Evolutionary conservation across 2,797 vertebrate species (phyloP), one percentile per base, ranked within the genome.

Genomic region (Miichthys miiuy): DNA sequence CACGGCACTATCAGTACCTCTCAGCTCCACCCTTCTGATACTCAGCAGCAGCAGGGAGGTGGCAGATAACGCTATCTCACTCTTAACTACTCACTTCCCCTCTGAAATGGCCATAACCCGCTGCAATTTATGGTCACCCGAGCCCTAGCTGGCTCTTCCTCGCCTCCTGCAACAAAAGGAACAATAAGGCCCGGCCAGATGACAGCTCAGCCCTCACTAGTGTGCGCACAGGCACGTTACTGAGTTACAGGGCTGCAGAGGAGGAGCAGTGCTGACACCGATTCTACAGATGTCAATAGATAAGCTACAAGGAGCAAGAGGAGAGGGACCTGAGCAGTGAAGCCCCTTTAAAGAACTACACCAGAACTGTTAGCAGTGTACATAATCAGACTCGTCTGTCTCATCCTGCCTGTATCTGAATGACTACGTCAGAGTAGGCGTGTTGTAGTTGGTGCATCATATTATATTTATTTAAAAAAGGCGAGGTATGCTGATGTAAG

Each of bases 61-160:
- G 68, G 61, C 60, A 90, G 87, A 94, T 92, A 92, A 88, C 18
- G 20, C 80, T 83, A 75, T 84, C 75, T 81, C 60, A 70, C 72
- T 78, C 67, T 46, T 85, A 88, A 87, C 85, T 81, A 85, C 79
- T 79, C 63, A 80, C 76, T 87, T 92, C 83, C 84, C 84, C 67
- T 83, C 78, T 62, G 66, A 76, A 77, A 71, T 62, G 55, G 66
- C 79, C 57, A 84, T 83, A 80, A 72, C 70, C 85, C 16, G 3
- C 41, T 60, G 62, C 62, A 83, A 67, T 90, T 86, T 86, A 90
- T 83, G 67, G 70, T 44, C 56, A 68, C 63, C 69, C 69, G 20
- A 76, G 50, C 48, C 79, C 80, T 47, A 65, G 79, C 80, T 83
- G 77, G 81, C 80, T 75, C 72, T 58, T 76, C 71, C 73, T 62